Evolutionary conservation across 2,113 vertebrate genomes (phyloP).

Genomic region (Amazona guildingii): DNA sequence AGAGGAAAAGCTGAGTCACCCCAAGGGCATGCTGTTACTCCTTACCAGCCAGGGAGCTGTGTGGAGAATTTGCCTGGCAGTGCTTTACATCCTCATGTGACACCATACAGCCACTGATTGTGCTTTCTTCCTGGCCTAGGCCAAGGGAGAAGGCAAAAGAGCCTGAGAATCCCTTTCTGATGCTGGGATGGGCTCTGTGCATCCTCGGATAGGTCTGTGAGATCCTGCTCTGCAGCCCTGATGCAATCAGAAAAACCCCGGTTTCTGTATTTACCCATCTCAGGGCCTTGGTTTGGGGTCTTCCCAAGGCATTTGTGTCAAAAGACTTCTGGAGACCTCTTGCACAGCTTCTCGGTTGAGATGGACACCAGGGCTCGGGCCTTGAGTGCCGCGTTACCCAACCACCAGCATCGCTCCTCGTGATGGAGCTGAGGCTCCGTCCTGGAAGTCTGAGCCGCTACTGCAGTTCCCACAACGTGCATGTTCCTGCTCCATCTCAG

Average conservation of each 20-base stretch:
- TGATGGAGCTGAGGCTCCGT: slow-evolving; percentile 41
- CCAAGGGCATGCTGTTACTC: background rate
- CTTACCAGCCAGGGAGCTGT: background rate
- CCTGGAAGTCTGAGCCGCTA: background rate
- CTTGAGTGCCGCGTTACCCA: rapidly evolving
- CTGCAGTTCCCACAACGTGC: background rate
- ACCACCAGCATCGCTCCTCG: background rate
- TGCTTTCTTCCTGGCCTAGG: background rate
- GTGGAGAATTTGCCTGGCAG: background rate
- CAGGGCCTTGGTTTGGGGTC: background rate
- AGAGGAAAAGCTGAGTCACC: slow-evolving; percentile 27
- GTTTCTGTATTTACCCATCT: background rate
- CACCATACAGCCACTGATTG: rapidly evolving
- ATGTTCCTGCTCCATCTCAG: background rate
- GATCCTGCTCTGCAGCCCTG: background rate
- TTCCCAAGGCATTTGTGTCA: rapidly evolving
- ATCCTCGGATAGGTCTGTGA: background rate
- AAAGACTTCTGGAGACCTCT: background rate
- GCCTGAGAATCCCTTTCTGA: background rate
- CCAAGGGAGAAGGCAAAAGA: background rate
- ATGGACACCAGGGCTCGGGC: rapidly evolving
- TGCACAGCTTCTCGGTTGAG: background rate
- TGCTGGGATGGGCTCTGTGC: background rate
- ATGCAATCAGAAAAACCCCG: rapidly evolving
- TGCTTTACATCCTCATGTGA: background rate